phyloP scores from a whole-genome alignment of 1,140 invertebrate species.

The Ceratitis capitata region DNA sequence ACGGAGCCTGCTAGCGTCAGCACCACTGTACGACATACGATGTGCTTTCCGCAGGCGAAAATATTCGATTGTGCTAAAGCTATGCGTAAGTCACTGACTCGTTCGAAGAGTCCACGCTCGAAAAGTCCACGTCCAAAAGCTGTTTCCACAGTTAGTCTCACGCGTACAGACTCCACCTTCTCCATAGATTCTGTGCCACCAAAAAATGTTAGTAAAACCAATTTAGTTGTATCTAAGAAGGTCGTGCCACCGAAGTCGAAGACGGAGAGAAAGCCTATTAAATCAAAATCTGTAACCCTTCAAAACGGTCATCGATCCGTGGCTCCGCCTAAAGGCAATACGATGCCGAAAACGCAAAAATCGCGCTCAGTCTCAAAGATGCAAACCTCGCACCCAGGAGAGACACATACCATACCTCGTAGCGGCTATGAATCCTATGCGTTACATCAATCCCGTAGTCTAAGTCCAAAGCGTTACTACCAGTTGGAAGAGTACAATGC shows the following conservation, averaged over 20 bases:
- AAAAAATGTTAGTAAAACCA: constrained; percentile 47
- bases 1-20: constrained; percentile 46
- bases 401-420: background rate
- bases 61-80: constrained; percentile 2
- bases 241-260: background rate
- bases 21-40: constrained; percentile 55
- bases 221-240: constrained; percentile 61
- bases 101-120: constrained; percentile 39
- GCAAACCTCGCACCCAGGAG: background rate
- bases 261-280: background rate
- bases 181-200: constrained; percentile 55
- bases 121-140: constrained; percentile 51
- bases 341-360: background rate
- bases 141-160: constrained; percentile 56
- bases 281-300: background rate
- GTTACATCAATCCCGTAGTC: constrained; percentile 36
- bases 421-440: constrained; percentile 43
- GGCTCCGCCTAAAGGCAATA: background rate
- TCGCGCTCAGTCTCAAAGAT: background rate
- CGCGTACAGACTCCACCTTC: constrained; percentile 61
- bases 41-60: constrained; percentile 49
- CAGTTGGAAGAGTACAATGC: constrained; percentile 29
- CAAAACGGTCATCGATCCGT: background rate
- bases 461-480: constrained; percentile 41
- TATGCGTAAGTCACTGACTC: background rate